Percentiles rank a stretch among this genome's conserved stretches.
Conservation (phyloP, 2,113 vertebrate species). For the Pithys albifrons region DNA sequence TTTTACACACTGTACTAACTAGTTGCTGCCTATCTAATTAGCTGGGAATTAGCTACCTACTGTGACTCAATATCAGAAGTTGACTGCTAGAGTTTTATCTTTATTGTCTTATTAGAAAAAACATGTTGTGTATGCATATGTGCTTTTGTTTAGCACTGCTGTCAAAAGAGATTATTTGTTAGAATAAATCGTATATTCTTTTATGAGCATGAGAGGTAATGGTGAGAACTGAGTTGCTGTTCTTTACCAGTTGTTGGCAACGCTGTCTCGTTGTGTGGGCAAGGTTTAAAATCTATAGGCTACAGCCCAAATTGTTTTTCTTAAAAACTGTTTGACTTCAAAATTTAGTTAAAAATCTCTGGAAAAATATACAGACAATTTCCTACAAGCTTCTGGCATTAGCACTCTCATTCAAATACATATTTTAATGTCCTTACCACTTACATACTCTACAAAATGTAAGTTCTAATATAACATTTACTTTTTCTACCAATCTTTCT, state of each 20-base stretch:
- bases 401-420: not conserved
- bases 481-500: not conserved
- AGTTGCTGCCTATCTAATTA: not conserved
- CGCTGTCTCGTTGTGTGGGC: not conserved
- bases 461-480: not conserved
- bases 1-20: not conserved
- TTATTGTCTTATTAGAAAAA: not conserved
- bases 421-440: not conserved
- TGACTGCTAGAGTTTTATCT: not conserved
- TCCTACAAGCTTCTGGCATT: not conserved
- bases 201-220: not conserved
- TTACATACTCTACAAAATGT: not conserved
- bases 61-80: not conserved
- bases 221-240: not conserved
- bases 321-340: not conserved
- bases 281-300: not conserved
- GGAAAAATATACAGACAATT: not conserved
- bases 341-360: not conserved
- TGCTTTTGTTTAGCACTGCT: not conserved
- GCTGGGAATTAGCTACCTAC: not conserved
- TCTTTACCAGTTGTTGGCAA: not conserved
- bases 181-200: not conserved
- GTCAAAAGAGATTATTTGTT: not conserved
- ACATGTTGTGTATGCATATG: rapidly evolving
- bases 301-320: not conserved